phyloP scores from a whole-genome alignment of 2,888 invertebrate species.

The Melinopterus prodromus region DNA sequence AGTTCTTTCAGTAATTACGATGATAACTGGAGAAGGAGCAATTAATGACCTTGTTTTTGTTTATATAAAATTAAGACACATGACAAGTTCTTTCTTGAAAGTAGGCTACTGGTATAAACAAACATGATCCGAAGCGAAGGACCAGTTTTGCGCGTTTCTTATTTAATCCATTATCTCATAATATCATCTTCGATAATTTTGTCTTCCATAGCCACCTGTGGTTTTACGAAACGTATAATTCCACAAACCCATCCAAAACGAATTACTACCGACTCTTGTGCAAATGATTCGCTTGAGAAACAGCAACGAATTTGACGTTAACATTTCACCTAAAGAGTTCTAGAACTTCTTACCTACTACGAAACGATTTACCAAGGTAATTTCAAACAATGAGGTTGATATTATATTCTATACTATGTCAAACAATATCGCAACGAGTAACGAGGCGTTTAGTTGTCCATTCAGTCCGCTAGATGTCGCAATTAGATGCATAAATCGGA shows the following conservation, averaged over 20 bases:
- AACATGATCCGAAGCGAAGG: neutral
- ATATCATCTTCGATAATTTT: neutral
- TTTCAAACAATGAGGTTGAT: neutral
- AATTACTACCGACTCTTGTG: neutral
- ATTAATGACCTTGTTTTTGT: neutral
- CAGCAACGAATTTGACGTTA: neutral
- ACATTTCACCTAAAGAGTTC: neutral
- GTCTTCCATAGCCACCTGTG: neutral
- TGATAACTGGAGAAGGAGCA: neutral
- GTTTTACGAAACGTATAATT: neutral
- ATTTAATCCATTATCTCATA: neutral
- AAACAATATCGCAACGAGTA: neutral
- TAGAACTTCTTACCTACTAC: neutral
- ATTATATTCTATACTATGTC: neutral
- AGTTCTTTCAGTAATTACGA: too few relatives aligned
- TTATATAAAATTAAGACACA: too few relatives aligned
- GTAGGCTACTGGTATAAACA: neutral
- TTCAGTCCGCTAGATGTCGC: neutral
- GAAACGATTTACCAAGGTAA: neutral
- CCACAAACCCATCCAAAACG: neutral
- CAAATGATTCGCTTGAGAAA: neutral
- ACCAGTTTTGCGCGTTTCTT: neutral
- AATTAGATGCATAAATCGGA: neutral
- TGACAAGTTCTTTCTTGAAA: neutral
- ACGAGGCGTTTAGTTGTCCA: conserved; percentile 4